Base-by-base conservation (phyloP, 2,888 invertebrate genomes). In the Drosophila helvetica region DNA sequence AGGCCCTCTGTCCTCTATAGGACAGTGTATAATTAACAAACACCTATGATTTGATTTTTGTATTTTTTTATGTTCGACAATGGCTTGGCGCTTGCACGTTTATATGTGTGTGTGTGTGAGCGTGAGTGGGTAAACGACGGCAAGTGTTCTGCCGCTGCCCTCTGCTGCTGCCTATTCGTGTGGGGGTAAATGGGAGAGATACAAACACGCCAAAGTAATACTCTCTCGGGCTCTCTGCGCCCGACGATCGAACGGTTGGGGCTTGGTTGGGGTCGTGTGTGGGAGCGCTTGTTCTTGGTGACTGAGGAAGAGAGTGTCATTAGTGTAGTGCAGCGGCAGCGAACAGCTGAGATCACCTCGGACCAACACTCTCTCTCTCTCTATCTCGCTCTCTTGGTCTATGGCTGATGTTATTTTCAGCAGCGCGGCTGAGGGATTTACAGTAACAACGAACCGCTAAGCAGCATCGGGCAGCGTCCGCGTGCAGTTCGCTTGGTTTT, bases 401-500 rank as follows among this genome's bases (percentile, higher is more conserved):
- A 48, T 51, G 60, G 72, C 60, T 82, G 83, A 83, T 83, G 83
- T 83, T 83, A 83, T 83, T 87, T 83, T 87, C 69, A 83, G 87
- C 82, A 64, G 66, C 56, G 87, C 82, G 68, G 66, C 56, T 74
- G 75, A 70, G 82, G 38, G 87, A 85, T 85, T 83, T 83, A 83
- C 87, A 83, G 83, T 86, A 83, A 86, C 82, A 87, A 84, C 87
- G 85, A 81, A 79, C 78, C 83, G 38, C 38, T 79, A 79, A 85
- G 82, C 82, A 82, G 78, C 79, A 82, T 64, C 83, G 72, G 59
- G 47, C 38, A 45, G 42, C 60, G 60, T 77, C 63, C 75, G 85
- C 87, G 85, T 85, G 82, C 87, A 78, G 58, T 71, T 74, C 79
- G 83, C 56, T 50, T 27, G 27, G 27, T 27, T 27, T 54, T 69